Percentiles rank a stretch among this genome's conserved stretches.
phyloP scores from a whole-genome alignment of 2,113 vertebrate genomes.

The Ramphastos sulfuratus region DNA sequence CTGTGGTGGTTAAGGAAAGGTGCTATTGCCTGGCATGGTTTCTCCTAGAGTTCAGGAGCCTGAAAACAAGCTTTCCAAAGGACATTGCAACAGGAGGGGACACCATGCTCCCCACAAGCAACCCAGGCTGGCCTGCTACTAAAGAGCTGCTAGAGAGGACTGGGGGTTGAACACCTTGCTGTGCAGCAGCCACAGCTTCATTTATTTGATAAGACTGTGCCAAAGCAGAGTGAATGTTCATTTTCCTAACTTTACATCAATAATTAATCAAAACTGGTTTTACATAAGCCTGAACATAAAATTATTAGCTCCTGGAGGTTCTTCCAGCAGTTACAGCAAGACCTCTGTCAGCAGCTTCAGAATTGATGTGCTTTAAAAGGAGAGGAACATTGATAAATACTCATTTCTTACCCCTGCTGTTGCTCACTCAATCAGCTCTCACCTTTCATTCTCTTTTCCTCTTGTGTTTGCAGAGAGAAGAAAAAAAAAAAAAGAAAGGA shows the following conservation, averaged over 20 bases:
- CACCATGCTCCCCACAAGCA: rapidly evolving
- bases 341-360: slow-evolving; percentile 41
- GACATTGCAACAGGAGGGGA: neutral
- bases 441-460: neutral
- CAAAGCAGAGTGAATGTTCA: slow-evolving; percentile 35
- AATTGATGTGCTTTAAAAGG: slow-evolving; percentile 25
- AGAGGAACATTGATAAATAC: slow-evolving; percentile 31
- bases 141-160: neutral
- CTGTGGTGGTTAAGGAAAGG: neutral
- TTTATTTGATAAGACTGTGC: slow-evolving; percentile 40
- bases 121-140: rapidly evolving
- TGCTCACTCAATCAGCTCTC: slow-evolving; percentile 22
- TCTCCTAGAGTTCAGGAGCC: neutral
- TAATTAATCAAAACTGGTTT: slow-evolving; percentile 75
- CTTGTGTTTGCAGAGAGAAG: neutral
- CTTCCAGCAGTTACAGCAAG: slow-evolving; percentile 50
- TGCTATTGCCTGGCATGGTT: neutral
- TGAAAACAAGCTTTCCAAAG: neutral
- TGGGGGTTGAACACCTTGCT: neutral
- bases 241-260: slow-evolving; percentile 75
- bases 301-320: slow-evolving; percentile 69
- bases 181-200: neutral
- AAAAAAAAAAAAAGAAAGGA: neutral
- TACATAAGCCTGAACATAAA: slow-evolving; percentile 67
- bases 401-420: slow-evolving; percentile 9